Base-by-base conservation (phyloP, 2,113 vertebrate genomes). In the Ancistrus triradiatus region DNA sequence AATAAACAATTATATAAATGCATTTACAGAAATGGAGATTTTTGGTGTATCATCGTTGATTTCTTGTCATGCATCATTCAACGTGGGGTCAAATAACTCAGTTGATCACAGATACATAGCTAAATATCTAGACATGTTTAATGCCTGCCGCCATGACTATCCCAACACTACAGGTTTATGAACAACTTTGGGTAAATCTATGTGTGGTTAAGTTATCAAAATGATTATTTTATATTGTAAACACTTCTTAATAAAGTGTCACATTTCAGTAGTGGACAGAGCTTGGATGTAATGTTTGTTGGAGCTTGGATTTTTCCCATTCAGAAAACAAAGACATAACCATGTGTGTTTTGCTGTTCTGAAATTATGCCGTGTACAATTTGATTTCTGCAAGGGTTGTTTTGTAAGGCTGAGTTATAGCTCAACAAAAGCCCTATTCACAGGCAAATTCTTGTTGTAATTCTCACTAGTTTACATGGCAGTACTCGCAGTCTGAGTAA, bases 181-280 rank as follows among this genome's bases (percentile, higher is more conserved):
- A 28, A 15, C 15, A 17, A 1, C 18, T 47, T 25, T 25, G 28
- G 38, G 48, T 51, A 8, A 44, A 57, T 22, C 48, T 19, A 15
- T 55, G 48, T 53, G 17, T 59, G n/a, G 73, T 68, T 72, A 72
- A 77, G 57, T 77, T 79, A 79, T 80, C 77, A 68, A 63, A 56
- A 19, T 53, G 68, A 46, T 55, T 72, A 35, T 81, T 83, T 80
- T 79, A 57, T 79, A 77, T 71, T 48, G 53, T 76, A 60, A 47
- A 50, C 55, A 66, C 43, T 64, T 77, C 65, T 67, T 24, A 78
- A 77, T 82, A 73, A 72, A 69, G 65, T 76, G 48, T 74, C 62
- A 62, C 69, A 66, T 70, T 70, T 81, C 61, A 8, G 75, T 72
- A 57, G 74, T 74, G 60, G 18, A 58, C 9, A 25, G 63, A 62